These are phyloP conservation scores for Gisinianus flammeolus DNA, from an alignment of 2,888 invertebrate genomes.

Conservation along the genomic window DNA sequence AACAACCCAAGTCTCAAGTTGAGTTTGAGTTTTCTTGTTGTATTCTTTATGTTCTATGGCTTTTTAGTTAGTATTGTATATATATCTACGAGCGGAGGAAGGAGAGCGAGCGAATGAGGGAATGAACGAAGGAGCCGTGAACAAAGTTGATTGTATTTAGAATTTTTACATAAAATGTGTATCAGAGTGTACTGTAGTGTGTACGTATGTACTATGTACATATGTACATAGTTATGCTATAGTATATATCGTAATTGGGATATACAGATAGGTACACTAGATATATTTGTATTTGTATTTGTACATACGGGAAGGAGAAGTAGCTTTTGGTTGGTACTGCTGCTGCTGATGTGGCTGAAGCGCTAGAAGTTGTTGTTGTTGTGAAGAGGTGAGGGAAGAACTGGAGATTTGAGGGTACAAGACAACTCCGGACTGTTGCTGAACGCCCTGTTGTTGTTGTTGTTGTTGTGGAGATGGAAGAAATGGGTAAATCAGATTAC, in stretches of 20 bases:
- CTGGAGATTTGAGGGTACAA: no score
- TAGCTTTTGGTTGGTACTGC: conserved; percentile 32
- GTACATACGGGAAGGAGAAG: conserved; percentile 11
- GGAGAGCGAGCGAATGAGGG: not conserved
- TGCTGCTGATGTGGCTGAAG: conserved; percentile 17
- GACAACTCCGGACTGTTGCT: no score
- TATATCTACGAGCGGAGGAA: not conserved
- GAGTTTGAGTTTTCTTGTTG: not conserved
- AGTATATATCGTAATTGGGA: not conserved
- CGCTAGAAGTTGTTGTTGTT: conserved; percentile 12
- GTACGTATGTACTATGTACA: conserved; percentile 6
- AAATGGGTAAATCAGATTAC: conserved; percentile 5
- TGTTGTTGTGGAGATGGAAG: not conserved
- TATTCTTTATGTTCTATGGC: not conserved
- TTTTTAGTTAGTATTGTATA: no score
- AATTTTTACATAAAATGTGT: not conserved
- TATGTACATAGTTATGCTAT: not conserved
- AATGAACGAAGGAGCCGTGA: conserved; percentile 6
- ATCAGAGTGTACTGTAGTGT: not conserved
- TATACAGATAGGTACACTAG: no score
- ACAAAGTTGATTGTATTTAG: not conserved
- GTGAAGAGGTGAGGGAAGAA: not conserved
- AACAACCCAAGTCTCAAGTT: not conserved
- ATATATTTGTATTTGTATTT: no score
- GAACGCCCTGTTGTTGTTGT: no score